phyloP scores from a whole-genome alignment of 2,888 invertebrate species.

The Hirudinaria manillensis region DNA sequence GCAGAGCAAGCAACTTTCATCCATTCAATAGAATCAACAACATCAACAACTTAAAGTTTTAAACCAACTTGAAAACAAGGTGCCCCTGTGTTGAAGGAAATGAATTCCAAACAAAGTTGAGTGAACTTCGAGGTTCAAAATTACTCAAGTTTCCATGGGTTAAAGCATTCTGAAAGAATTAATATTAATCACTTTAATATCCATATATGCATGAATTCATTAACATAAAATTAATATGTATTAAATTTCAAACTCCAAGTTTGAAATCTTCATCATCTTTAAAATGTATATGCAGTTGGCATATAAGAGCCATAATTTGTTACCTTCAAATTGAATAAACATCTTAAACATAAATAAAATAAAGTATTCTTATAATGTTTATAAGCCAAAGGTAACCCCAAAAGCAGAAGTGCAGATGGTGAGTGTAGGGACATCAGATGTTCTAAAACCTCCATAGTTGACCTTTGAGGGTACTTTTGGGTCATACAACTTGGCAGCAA shows the following conservation, averaged over 20 bases:
- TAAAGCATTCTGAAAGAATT: background rate
- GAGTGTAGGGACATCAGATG: background rate
- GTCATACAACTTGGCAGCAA: slow-evolving; percentile 36
- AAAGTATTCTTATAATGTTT: background rate
- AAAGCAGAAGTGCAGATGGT: background rate
- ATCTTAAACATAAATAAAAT: background rate
- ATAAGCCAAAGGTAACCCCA: background rate
- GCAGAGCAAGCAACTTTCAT: background rate
- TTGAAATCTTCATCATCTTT: background rate
- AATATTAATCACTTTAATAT: background rate
- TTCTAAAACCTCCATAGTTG: slow-evolving; percentile 23
- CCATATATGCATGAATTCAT: background rate
- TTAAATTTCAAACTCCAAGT: background rate
- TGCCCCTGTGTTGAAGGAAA: slow-evolving; percentile 17
- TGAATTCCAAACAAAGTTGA: slow-evolving; percentile 14
- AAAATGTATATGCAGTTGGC: background rate
- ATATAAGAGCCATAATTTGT: background rate
- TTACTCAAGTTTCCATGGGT: background rate
- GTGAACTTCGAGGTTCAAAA: background rate
- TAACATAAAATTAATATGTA: background rate
- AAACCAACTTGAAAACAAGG: slow-evolving; percentile 18
- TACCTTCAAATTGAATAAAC: too few species aligned
- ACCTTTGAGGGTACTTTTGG: slow-evolving; percentile 29
- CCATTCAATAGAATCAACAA: background rate
- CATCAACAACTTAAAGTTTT: background rate